Evolutionary conservation across 2,797 vertebrate genomes (phyloP).

Genomic region (Holocentrus rufus): DNA sequence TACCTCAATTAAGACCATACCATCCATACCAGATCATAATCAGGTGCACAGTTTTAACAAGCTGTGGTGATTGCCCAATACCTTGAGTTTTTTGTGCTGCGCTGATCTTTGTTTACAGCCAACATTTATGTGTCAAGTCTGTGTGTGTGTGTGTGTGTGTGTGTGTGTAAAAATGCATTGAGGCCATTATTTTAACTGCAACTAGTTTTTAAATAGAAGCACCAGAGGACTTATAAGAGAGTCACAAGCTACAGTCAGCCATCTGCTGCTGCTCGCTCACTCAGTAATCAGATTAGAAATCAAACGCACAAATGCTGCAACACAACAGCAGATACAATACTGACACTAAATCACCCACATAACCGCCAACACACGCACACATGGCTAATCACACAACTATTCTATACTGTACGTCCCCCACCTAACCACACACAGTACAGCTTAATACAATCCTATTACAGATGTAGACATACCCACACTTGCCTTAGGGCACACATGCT

Average conservation of each 20-base stretch:
- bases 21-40: too few species aligned
- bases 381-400: not conserved
- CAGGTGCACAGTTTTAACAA: not conserved
- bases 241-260: constrained; percentile 50
- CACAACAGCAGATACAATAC: constrained; percentile 13
- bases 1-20: too few species aligned
- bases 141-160: too few species aligned
- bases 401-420: constrained; percentile 1
- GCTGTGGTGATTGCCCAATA: not conserved
- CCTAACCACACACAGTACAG: constrained; percentile 41
- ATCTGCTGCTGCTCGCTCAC: constrained; percentile 48
- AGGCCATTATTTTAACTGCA: constrained; percentile 58
- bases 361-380: not conserved
- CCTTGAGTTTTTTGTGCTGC: constrained; percentile 12
- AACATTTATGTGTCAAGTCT: constrained; percentile 39
- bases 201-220: constrained; percentile 49
- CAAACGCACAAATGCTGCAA: constrained; percentile 33
- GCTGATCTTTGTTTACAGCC: not conserved
- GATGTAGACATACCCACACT: constrained; percentile 31
- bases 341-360: constrained; percentile 21
- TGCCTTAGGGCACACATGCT: not conserved
- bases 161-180: constrained; percentile 70
- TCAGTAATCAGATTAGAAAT: constrained; percentile 57
- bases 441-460: constrained; percentile 61
- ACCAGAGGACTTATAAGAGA: constrained; percentile 32